Evolutionary conservation across 2,888 invertebrate genomes (phyloP).

Genomic region (Diogma glabrata): DNA sequence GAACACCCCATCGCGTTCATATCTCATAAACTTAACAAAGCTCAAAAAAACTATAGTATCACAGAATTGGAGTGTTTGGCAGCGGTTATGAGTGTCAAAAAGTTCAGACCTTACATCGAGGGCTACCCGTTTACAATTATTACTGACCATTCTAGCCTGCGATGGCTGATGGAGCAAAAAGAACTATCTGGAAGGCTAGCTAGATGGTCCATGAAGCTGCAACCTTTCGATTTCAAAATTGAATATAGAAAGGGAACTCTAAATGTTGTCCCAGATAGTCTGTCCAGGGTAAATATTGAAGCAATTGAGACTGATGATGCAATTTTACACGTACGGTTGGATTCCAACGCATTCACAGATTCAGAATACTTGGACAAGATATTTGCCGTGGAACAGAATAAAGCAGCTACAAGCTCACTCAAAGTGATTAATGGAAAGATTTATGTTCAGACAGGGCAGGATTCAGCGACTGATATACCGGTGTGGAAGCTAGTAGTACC

Average conservation of each 20-base stretch:
- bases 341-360: neutral
- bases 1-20: no score
- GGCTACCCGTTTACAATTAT: no score
- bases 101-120: neutral
- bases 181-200: slow-evolving; percentile 8
- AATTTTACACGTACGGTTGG: neutral
- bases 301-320: neutral
- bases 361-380: neutral
- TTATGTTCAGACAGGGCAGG: neutral
- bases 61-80: no score
- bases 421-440: neutral
- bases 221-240: no score
- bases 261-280: slow-evolving; percentile 11
- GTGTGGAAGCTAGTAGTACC: no score
- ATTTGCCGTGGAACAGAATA: neutral
- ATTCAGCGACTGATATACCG: neutral
- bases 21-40: neutral
- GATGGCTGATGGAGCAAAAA: slow-evolving; percentile 10
- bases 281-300: slow-evolving; percentile 4
- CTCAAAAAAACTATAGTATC: neutral
- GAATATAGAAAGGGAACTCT: slow-evolving; percentile 7
- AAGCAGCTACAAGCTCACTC: neutral
- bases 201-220: no score
- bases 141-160: neutral
- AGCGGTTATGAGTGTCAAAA: neutral